These are phyloP conservation scores for Lasioglossum villosulum DNA, from an alignment of 2,888 invertebrate genomes.

Conservation along the genomic window DNA sequence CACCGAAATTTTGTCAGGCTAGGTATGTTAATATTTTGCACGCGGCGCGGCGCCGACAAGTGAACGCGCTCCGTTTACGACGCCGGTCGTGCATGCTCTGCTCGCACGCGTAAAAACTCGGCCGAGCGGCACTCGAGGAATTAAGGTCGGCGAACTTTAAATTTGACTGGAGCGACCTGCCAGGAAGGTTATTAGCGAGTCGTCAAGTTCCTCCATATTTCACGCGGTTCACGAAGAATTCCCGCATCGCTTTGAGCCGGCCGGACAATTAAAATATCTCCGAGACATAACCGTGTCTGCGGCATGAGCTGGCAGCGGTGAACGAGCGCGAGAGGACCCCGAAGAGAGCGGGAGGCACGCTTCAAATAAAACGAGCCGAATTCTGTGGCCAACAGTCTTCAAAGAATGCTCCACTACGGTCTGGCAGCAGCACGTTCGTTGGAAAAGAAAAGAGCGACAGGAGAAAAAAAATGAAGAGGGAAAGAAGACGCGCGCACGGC, in stretches of 20 bases:
- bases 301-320: slow-evolving; percentile 69
- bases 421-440: neutral
- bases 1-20: neutral
- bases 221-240: slow-evolving; percentile 77
- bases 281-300: slow-evolving; percentile 75
- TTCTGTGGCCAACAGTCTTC: slow-evolving; percentile 70
- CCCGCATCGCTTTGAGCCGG: slow-evolving; percentile 75
- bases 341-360: neutral
- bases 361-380: slow-evolving; percentile 73
- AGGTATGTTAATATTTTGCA: neutral
- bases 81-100: slow-evolving; percentile 21
- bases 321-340: slow-evolving; percentile 49
- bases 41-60: slow-evolving; percentile 2
- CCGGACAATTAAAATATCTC: slow-evolving; percentile 82
- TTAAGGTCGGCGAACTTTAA: slow-evolving; percentile 66
- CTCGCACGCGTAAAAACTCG: slow-evolving; percentile 31
- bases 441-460: slow-evolving; percentile 20
- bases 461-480: neutral
- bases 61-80: slow-evolving; percentile 5
- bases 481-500: slow-evolving; percentile 44
- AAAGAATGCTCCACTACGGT: slow-evolving; percentile 69
- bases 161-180: slow-evolving; percentile 59
- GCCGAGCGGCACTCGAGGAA: slow-evolving; percentile 35
- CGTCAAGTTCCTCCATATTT: slow-evolving; percentile 75
- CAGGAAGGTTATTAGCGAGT: slow-evolving; percentile 74